phyloP scores from a whole-genome alignment of 2,113 vertebrate species.

The Candoia aspera region DNA sequence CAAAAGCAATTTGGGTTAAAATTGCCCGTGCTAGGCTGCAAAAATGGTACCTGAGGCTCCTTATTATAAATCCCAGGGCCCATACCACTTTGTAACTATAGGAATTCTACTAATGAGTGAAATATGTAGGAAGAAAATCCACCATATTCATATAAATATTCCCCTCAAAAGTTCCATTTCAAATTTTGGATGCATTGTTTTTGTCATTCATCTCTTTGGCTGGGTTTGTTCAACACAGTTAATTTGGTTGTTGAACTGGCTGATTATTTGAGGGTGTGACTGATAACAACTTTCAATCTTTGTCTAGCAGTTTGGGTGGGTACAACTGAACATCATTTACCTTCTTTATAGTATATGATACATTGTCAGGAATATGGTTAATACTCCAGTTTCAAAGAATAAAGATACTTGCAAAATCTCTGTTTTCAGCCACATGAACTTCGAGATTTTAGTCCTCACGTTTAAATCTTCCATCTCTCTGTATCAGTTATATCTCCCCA shows the following conservation, averaged over 20 bases:
- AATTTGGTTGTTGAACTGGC: not conserved
- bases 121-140: not conserved
- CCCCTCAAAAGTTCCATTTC: not conserved
- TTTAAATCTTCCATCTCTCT: not conserved
- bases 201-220: not conserved
- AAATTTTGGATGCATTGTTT: not conserved
- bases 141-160: not conserved
- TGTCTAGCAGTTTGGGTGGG: no score
- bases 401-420: not conserved
- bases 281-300: not conserved
- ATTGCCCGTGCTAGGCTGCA: not conserved
- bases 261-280: not conserved
- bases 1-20: not conserved
- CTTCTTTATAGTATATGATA: not conserved
- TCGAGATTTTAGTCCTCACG: not conserved
- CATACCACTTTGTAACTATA: not conserved
- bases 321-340: no score
- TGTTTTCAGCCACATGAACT: not conserved
- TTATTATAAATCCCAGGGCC: not conserved
- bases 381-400: not conserved
- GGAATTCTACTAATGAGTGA: not conserved
- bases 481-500: not conserved
- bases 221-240: not conserved
- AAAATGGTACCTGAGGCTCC: not conserved
- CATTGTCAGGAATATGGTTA: not conserved